phyloP scores from a whole-genome alignment of 23 tunicate species.

The Diplosoma virens region DNA sequence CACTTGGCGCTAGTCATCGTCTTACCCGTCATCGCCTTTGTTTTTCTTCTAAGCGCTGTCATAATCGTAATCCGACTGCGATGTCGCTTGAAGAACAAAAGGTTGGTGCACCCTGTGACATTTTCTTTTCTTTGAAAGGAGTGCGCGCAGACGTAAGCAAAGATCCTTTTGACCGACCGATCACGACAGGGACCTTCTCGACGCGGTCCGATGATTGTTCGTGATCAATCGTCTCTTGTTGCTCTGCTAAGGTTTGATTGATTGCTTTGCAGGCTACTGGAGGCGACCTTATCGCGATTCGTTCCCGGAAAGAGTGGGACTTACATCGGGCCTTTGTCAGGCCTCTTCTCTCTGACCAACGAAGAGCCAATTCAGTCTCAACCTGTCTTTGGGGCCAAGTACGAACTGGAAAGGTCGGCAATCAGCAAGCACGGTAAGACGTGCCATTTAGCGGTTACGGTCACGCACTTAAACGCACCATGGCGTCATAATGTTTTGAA shows the following conservation, averaged over 20 bases:
- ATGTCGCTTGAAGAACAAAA: neutral
- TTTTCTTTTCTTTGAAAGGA: no score
- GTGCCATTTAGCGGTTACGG: neutral
- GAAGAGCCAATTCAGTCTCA: neutral
- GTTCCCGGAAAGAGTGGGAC: neutral
- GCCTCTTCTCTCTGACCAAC: neutral
- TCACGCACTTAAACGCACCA: no score
- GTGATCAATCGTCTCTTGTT: no score
- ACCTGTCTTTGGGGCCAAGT: constrained; percentile 43
- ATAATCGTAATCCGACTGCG: neutral
- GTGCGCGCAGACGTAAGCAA: no score
- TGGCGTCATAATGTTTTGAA: no score
- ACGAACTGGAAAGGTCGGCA: constrained; percentile 41
- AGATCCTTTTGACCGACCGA: no score
- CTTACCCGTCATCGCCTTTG: neutral
- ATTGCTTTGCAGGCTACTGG: neutral
- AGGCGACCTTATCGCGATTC: neutral
- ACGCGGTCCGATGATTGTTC: no score
- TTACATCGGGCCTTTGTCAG: neutral
- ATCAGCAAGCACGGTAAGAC: constrained; percentile 39
- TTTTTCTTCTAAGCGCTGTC: neutral
- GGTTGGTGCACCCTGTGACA: neutral
- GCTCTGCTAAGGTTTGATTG: no score
- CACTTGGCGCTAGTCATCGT: neutral
- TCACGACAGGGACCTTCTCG: no score